Evolutionary conservation across 2,888 invertebrate genomes (phyloP), one percentile per base, ranked within the genome.

Genomic region (Leistus spinibarbis): DNA sequence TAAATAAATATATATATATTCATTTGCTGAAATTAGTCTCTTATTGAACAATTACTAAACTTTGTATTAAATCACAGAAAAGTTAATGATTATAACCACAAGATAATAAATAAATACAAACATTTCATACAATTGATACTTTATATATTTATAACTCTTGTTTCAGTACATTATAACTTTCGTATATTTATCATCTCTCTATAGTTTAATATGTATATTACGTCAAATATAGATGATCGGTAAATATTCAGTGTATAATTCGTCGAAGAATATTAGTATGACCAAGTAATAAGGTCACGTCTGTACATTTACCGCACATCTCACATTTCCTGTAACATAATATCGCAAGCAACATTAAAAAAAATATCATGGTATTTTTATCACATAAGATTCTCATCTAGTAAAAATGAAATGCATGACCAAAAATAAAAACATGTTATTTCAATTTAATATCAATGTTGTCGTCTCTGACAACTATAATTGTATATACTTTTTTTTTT

Each of bases 321-420:
- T 40, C 40, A 4, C 40, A 40, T 40, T 40, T 40, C 7, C 40
- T 40, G 40, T 40, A 40, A 40, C 40, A 40, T 40, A 4, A 4
- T 69, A 75, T 75, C 69, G 75, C 75, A 75, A 75, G 75, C 75
- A 75, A 75, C 75, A 75, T 75, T 75, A 75, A 75, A 75, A 75
- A 75, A 75, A 75, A 75, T 75, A 75, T 74, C 74, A 74, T 75
- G 75, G 75, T 68, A 75, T 69, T 75, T 75, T 16, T 75, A 75
- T 75, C 75, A 75, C 75, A 75, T 75, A 75, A 63, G 75, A 75
- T 68, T 74, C 74, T 74, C 68, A 74, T 62, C 67, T 67, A 57
- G 23, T 24, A 69, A 75, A 69, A 54, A 75, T 69, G 64, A 69
- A 75, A 63, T 75, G 68, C 69, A 64, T 66, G 66, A 54, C 66